These are phyloP conservation scores for Karalla daura DNA, from an alignment of 2,797 vertebrate species.

Conservation along the genomic window DNA sequence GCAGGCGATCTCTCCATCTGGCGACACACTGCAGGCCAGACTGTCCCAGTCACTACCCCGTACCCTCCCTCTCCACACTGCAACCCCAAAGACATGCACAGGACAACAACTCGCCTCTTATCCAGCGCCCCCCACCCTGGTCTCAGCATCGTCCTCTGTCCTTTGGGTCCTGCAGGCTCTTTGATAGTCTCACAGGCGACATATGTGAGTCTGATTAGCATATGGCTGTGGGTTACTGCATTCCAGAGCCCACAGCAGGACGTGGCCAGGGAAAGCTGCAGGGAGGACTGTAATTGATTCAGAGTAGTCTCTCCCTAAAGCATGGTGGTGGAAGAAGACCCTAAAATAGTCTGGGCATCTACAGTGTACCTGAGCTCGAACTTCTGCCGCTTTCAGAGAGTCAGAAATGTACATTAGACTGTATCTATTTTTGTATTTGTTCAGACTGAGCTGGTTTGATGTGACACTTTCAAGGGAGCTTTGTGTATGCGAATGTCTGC, in stretches of 20 bases:
- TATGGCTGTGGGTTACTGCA: constrained; percentile 72
- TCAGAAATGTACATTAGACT: background rate
- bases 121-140: constrained; percentile 37
- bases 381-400: background rate
- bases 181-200: constrained; percentile 76
- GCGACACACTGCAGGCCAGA: constrained; percentile 62
- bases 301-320: constrained; percentile 56
- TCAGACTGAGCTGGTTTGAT: background rate
- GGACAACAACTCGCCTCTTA: constrained; percentile 63
- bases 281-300: constrained; percentile 77
- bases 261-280: constrained; percentile 49
- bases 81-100: constrained; percentile 57
- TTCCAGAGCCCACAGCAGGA: constrained; percentile 70
- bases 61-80: constrained; percentile 39
- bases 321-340: constrained; percentile 19
- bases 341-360: constrained; percentile 26
- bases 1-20: constrained; percentile 80
- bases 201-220: constrained; percentile 79
- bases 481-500: background rate
- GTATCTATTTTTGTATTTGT: background rate
- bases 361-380: constrained; percentile 15
- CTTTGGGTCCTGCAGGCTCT: constrained; percentile 62
- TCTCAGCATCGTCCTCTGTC: constrained; percentile 58
- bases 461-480: background rate
- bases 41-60: constrained; percentile 57